Evolutionary conservation across 2,113 vertebrate genomes (phyloP), one percentile per base, ranked within the genome.

Genomic region (Campylomormyrus numenius): DNA sequence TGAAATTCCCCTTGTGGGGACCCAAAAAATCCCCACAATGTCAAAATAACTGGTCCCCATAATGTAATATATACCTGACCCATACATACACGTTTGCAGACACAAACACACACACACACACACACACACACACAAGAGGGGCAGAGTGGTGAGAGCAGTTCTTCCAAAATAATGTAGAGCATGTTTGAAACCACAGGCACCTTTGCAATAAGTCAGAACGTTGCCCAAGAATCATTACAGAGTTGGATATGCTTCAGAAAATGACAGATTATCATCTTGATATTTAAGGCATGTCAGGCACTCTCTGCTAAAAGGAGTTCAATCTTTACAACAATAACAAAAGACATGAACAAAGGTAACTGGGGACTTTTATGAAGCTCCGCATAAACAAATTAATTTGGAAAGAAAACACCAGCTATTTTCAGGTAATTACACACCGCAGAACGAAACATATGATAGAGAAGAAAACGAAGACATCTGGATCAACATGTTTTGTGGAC

Each of bases 141-240:
- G n/a, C 9, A 13, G 21, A 48, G 15, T 0, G 48, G 46, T 50
- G 84, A n/a, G 48, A 49, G 10, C 45, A 31, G 27, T 50, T 50
- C 45, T 27, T 31, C 10, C 13, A 50, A 17, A 50, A 86, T 24
- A 50, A 31, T 11, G 11, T 24, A 49, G 45, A 11, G 42, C 83
- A n/a, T 85, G 45, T 49, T 49, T 39, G 3, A 48, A 86, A 48
- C 21, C 21, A n/a, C 45, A 50, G 4, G 9, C 46, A 46, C 24
- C 21, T 15, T 49, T 27, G 48, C 48, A 49, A n/a, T 85, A 39
- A 48, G 39, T 27, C 13, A 48, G 9, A 70, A 10, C 3, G 52
- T 52, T 84, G 52, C 52, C 77, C 74, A 84, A 19, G 74, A 83
- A 27, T 84, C 70, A 83, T 56, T 89, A 49, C 84, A 86, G 46